A percentile compares a stretch with the other conserved stretches of the same genome.
These are phyloP conservation scores for Eulemur albifrons DNA, from an alignment of 2,797 vertebrate species.

Conservation along the genomic window DNA sequence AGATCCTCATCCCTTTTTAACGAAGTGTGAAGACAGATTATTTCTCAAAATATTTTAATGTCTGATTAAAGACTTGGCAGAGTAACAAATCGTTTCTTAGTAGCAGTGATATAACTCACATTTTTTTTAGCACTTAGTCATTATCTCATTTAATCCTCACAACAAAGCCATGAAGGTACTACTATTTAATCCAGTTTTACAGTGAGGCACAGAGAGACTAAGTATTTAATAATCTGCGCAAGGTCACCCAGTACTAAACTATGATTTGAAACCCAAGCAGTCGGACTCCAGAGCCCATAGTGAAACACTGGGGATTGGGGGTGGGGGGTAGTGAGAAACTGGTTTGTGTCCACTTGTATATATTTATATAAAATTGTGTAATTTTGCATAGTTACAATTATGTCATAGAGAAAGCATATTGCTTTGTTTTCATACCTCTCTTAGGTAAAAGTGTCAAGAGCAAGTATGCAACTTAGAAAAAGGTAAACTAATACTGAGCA, in stretches of 20 bases:
- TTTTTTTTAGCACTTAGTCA: background rate
- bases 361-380: background rate
- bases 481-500: background rate
- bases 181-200: background rate
- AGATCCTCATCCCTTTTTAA: conserved; percentile 16
- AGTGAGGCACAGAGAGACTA: background rate
- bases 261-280: background rate
- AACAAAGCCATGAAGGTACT: background rate
- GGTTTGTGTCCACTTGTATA: background rate
- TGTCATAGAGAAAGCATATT: background rate
- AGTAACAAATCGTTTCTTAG: background rate
- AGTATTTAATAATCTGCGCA: background rate
- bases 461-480: background rate
- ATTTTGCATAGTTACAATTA: background rate
- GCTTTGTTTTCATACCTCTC: background rate
- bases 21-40: background rate
- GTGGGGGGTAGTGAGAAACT: too few relatives aligned
- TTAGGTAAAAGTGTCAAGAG: background rate
- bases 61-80: conserved; percentile 5
- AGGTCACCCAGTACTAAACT: background rate
- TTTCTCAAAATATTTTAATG: conserved; percentile 5
- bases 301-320: background rate
- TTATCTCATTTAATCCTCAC: background rate
- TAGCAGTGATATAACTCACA: background rate
- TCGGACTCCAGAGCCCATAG: background rate